Conservation (phyloP, 2,113 vertebrate species). For the Corvus cornix region DNA sequence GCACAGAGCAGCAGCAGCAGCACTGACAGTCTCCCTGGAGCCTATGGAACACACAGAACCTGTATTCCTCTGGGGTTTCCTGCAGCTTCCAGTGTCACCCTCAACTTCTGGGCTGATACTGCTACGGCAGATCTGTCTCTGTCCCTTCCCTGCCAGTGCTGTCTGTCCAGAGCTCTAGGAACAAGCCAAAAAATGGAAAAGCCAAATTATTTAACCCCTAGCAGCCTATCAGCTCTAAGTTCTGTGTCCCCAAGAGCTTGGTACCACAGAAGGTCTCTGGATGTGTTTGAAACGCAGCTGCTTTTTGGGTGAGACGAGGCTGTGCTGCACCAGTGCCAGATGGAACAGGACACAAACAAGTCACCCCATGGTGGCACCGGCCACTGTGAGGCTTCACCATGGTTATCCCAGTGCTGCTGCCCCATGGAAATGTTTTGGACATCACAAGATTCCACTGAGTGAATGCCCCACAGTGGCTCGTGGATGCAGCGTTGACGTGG, state of each 20-base stretch:
- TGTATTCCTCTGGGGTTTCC: neutral
- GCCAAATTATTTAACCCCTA: neutral
- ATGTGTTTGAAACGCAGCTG: fast-evolving
- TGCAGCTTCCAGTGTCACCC: neutral
- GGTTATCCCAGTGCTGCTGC: neutral
- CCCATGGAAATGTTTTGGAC: neutral
- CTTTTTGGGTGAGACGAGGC: neutral
- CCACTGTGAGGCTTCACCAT: neutral
- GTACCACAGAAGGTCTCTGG: neutral
- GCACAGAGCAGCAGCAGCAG: neutral
- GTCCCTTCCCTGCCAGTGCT: neutral
- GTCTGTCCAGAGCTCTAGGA: neutral
- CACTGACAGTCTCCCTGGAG: neutral
- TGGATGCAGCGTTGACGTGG: fast-evolving
- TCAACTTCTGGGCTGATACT: neutral
- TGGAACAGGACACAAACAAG: fast-evolving
- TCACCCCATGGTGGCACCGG: fast-evolving
- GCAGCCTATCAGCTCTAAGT: neutral
- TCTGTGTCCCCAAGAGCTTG: neutral
- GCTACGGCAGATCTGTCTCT: neutral
- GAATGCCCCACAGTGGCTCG: fast-evolving
- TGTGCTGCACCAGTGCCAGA: fast-evolving
- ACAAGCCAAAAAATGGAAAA: neutral
- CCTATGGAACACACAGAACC: neutral
- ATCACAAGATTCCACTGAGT: fast-evolving